A percentile compares a stretch with the other conserved stretches of the same genome.
Evolutionary conservation across 2,888 invertebrate species (phyloP).

Genomic region (Drymonia ruficornis): DNA sequence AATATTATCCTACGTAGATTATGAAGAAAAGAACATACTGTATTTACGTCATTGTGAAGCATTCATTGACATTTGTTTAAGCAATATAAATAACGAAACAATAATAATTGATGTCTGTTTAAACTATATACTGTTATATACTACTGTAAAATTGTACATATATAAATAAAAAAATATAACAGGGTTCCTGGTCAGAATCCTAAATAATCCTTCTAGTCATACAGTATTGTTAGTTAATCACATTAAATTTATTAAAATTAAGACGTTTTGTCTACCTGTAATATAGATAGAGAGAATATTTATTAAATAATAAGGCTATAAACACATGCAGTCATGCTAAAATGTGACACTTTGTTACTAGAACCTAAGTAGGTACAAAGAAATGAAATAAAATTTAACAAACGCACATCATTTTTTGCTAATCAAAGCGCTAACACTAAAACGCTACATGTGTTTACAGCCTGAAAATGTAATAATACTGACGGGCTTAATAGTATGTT

Average conservation of each 20-base stretch:
- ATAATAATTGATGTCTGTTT: conserved; percentile 42
- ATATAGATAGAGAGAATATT: conserved; percentile 35
- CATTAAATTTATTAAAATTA: conserved; percentile 25
- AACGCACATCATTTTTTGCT: no score
- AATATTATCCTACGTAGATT: no score
- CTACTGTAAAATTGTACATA: conserved; percentile 39
- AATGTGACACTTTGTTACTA: no score
- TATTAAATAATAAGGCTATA: conserved; percentile 11
- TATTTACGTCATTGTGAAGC: background rate
- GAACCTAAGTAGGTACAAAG: no score
- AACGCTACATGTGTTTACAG: background rate
- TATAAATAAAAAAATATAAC: conserved; percentile 39
- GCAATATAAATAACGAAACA: conserved; percentile 50
- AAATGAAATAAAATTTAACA: no score
- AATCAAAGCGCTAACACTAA: no score
- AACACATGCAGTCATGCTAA: background rate
- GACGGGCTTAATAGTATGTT: conserved; percentile 46
- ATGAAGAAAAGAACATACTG: background rate
- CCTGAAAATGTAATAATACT: conserved; percentile 11
- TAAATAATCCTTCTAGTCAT: conserved; percentile 23
- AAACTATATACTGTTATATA: conserved; percentile 22
- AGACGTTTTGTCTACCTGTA: conserved; percentile 37
- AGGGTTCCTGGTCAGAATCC: conserved; percentile 60
- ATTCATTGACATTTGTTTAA: conserved; percentile 35
- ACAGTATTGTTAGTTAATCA: conserved; percentile 27